phyloP scores from a whole-genome alignment of 1,140 invertebrate genomes.

The Plutomurus gul region DNA sequence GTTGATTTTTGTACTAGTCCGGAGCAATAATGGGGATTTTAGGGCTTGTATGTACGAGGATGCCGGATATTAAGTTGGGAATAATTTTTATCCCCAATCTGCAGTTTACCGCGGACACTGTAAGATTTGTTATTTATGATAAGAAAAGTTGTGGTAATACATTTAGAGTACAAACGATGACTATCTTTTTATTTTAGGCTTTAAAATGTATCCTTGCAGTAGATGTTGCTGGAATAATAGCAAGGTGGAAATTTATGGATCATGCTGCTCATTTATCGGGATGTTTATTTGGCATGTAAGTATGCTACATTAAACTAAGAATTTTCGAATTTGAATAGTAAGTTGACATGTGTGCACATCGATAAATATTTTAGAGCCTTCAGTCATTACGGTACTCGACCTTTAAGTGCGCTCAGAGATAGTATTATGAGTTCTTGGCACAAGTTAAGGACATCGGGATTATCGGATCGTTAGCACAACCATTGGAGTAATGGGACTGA shows the following conservation, averaged over 20 bases:
- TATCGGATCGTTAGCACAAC: background rate
- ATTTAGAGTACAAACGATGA: background rate
- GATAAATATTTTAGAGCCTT: slow-evolving; percentile 33
- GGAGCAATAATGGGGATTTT: slow-evolving; percentile 91
- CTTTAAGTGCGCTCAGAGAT: slow-evolving; percentile 40
- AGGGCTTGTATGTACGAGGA: slow-evolving; percentile 81
- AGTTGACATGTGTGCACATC: too few species aligned
- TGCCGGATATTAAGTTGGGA: slow-evolving; percentile 81
- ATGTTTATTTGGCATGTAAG: slow-evolving; percentile 87
- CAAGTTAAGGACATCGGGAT: slow-evolving; percentile 33
- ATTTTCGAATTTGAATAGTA: background rate
- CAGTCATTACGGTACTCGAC: slow-evolving; percentile 33
- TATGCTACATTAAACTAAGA: background rate
- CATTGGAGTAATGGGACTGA: too few species aligned
- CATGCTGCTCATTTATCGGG: slow-evolving; percentile 98
- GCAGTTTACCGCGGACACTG: slow-evolving; percentile 80
- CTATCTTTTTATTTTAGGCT: slow-evolving; percentile 65
- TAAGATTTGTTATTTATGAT: slow-evolving; percentile 59
- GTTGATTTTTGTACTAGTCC: slow-evolving; percentile 67
- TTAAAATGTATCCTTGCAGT: slow-evolving; percentile 82
- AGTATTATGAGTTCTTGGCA: slow-evolving; percentile 46
- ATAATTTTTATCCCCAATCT: slow-evolving; percentile 88
- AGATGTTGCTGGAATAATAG: slow-evolving; percentile 77
- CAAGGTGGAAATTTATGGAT: slow-evolving; percentile 81
- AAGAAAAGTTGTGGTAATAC: background rate